Percentiles rank a stretch among this genome's conserved stretches.
Conservation (phyloP, 2,797 vertebrate genomes). For the Agapornis canus region DNA sequence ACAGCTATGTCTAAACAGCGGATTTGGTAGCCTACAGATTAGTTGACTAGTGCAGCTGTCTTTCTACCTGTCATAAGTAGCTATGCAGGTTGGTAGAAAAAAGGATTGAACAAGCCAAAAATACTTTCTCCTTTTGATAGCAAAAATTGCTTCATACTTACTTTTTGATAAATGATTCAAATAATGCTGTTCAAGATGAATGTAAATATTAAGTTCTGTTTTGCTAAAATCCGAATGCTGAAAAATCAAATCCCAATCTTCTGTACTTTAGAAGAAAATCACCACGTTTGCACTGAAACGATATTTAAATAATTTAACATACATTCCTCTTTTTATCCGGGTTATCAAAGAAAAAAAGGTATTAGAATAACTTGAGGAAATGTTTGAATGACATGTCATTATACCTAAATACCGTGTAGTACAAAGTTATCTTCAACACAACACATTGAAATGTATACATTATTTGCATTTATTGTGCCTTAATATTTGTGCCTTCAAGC, state of each 20-base stretch:
- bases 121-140: not conserved
- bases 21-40: not conserved
- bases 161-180: not conserved
- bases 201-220: slow-evolving; percentile 41
- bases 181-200: not conserved
- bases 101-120: slow-evolving; percentile 39
- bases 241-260: slow-evolving; percentile 20
- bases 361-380: slow-evolving; percentile 67
- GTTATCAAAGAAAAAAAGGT: slow-evolving; percentile 61
- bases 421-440: slow-evolving; percentile 60
- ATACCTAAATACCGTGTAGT: slow-evolving; percentile 35
- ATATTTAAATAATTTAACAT: slow-evolving; percentile 61
- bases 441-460: slow-evolving; percentile 65
- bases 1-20: not conserved
- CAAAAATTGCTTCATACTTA: not conserved
- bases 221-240: slow-evolving; percentile 40
- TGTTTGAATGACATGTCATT: slow-evolving; percentile 60
- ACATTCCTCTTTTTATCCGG: slow-evolving; percentile 56
- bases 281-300: slow-evolving; percentile 28
- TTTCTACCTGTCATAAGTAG: not conserved
- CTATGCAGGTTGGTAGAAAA: not conserved
- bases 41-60: not conserved
- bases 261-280: slow-evolving; percentile 7
- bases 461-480: slow-evolving; percentile 77
- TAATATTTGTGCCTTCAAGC: slow-evolving; percentile 73